Percentiles rank a stretch among this genome's conserved stretches.
Conservation (phyloP, 2,888 invertebrate genomes). For the Aethes cnicana region DNA sequence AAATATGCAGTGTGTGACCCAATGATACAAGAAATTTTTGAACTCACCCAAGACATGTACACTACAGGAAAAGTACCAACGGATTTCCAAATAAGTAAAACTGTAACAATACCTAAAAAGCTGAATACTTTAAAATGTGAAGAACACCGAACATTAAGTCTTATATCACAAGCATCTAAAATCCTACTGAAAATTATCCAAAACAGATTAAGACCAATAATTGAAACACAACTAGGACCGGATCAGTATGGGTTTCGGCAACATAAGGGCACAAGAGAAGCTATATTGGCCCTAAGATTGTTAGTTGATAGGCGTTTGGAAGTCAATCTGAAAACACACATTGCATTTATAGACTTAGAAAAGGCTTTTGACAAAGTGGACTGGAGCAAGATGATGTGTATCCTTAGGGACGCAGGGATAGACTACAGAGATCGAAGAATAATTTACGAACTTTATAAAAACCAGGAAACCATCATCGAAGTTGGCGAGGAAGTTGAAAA, state of each 20-base stretch:
- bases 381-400: not conserved
- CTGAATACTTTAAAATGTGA: not conserved
- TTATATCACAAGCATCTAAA: not conserved
- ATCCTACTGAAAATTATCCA: not conserved
- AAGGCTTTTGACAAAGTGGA: not conserved
- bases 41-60: not conserved
- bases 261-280: not conserved
- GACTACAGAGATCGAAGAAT: not conserved
- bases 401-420: not conserved
- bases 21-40: not conserved
- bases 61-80: slow-evolving; percentile 2
- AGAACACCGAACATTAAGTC: not conserved
- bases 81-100: not conserved
- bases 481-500: no score
- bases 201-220: not conserved
- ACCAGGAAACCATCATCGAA: not conserved
- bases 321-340: not conserved
- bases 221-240: not conserved
- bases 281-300: not conserved
- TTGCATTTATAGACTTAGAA: no score
- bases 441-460: not conserved
- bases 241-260: not conserved
- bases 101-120: not conserved
- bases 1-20: not conserved
- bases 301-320: not conserved